Evolutionary conservation across 2,888 invertebrate species (phyloP), one percentile per base, ranked within the genome.

Genomic region (Perithous albicinctus): DNA sequence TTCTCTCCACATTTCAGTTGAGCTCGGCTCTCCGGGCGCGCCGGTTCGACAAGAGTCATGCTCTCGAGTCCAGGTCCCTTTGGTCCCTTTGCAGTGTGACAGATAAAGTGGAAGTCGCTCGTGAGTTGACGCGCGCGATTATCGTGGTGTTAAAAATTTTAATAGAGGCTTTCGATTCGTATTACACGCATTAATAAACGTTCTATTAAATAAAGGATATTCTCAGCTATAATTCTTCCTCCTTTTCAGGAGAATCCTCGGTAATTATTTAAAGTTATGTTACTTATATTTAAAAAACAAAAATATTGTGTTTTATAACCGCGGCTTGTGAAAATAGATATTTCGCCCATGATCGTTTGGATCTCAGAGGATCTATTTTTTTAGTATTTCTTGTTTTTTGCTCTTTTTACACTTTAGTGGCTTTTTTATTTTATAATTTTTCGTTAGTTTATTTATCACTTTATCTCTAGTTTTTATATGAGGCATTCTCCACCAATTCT

Each of bases 1-100:
- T 54, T 67, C 75, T 59, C 46, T 59, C 61, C 59, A 23, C 73
- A 74, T 63, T 78, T 80, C 89, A 91, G 91, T 91, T 83, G 80
- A 86, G 87, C 88, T 88, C 86, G 86, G 87, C 88, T 85, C 89
- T 86, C 85, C 83, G 88, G 78, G 83, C 87, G 89, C 85, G 88
- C 83, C 84, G 86, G 88, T 85, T 83, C 85, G 78, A 74, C 59
- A 48, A 72, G 73, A 67, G 74, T 38, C 26, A 66, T 66, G 70
- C 20, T 23, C 48, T 70, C 66, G 29, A 15, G 12, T 41, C 69
- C 46, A 32, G 54, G 48, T 48, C 38, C 12, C 23, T 46, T 64
- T 46, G 54, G 48, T 48, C 38, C 12, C 23, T 46, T 64, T 46
- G 46, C 32, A 29, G 15, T 56, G 41, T 63, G 70, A 78, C 64